A percentile compares a stretch with the other conserved stretches of the same genome.
phyloP scores from a whole-genome alignment of 2,888 invertebrate genomes.

The Epistrophella euchroma region DNA sequence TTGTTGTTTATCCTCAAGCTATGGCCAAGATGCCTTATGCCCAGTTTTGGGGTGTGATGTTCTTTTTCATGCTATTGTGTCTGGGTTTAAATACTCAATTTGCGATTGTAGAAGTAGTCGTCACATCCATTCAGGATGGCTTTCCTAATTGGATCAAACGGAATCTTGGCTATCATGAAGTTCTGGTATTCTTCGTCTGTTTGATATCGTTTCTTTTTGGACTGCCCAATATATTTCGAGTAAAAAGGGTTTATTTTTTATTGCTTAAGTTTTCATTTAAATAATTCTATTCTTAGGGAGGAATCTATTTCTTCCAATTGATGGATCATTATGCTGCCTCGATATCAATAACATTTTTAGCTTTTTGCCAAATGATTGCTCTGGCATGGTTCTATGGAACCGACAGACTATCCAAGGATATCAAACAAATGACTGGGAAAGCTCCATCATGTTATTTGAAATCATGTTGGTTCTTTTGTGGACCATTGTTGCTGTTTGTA shows the following conservation, averaged over 20 bases:
- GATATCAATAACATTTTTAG: slow-evolving; percentile 95
- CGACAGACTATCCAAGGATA: slow-evolving; percentile 90
- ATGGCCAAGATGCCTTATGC: slow-evolving; percentile 96
- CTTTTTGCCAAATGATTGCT: slow-evolving; percentile 96
- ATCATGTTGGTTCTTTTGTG: slow-evolving; percentile 92
- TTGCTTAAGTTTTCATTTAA: not conserved
- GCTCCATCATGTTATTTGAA: slow-evolving; percentile 92
- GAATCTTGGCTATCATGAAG: slow-evolving; percentile 92
- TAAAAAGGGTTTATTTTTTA: slow-evolving; percentile 79
- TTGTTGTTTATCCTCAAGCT: slow-evolving; percentile 97
- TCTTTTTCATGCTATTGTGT: slow-evolving; percentile 95
- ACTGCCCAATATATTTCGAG: slow-evolving; percentile 94
- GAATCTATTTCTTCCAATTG: slow-evolving; percentile 95
- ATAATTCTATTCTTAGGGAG: slow-evolving; percentile 86
- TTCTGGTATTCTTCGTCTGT: slow-evolving; percentile 93
- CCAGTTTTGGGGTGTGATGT: slow-evolving; percentile 94
- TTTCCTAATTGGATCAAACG: slow-evolving; percentile 94
- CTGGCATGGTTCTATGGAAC: slow-evolving; percentile 97
- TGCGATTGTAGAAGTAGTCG: slow-evolving; percentile 96
- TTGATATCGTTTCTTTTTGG: slow-evolving; percentile 92
- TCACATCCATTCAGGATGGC: slow-evolving; percentile 96
- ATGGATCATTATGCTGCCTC: slow-evolving; percentile 97
- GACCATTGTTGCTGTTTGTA: slow-evolving; percentile 91
- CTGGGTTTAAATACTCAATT: slow-evolving; percentile 95
- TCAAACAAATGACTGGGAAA: slow-evolving; percentile 95